phyloP scores from a whole-genome alignment of 2,113 vertebrate genomes.

The Pelobates fuscus region DNA sequence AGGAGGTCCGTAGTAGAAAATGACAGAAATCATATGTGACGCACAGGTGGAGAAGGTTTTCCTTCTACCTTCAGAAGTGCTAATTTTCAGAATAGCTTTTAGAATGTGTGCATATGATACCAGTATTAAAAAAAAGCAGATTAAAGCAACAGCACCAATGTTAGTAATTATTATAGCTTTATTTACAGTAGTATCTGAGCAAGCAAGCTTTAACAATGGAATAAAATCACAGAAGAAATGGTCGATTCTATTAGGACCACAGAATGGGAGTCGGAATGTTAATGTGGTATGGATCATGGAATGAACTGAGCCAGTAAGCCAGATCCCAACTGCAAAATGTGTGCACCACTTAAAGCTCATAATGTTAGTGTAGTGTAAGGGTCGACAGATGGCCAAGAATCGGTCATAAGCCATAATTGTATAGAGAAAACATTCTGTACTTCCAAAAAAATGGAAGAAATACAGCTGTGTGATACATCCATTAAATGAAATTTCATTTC shows the following conservation, averaged over 20 bases:
- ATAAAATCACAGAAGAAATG: constrained; percentile 57
- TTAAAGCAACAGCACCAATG: constrained; percentile 21
- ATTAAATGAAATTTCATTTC: constrained; percentile 36
- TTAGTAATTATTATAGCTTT: constrained; percentile 50
- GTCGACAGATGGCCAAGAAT: constrained; percentile 48
- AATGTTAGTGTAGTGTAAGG: constrained; percentile 42
- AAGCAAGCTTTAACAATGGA: constrained; percentile 51
- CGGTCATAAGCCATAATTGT: constrained; percentile 51
- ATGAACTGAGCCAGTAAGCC: constrained; percentile 50
- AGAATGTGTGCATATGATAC: constrained; percentile 55
- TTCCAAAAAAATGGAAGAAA: constrained; percentile 50
- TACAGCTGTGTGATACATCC: constrained; percentile 46
- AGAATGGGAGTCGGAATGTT: constrained; percentile 50
- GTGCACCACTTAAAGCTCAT: constrained; percentile 28
- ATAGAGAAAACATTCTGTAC: constrained; percentile 49
- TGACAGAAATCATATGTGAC: constrained; percentile 54
- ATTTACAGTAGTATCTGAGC: constrained; percentile 45
- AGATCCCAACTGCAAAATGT: constrained; percentile 21
- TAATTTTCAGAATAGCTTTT: constrained; percentile 52
- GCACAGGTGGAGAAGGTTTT: constrained; percentile 61
- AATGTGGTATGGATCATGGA: constrained; percentile 44
- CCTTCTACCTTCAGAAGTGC: constrained; percentile 48
- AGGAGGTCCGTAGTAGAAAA: constrained; percentile 48
- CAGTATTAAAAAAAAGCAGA: constrained; percentile 51
- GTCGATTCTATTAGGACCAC: constrained; percentile 52